Evolutionary conservation across 2,113 vertebrate species (phyloP), one percentile per base, ranked within the genome.

Genomic region (Barnardius zonarius): DNA sequence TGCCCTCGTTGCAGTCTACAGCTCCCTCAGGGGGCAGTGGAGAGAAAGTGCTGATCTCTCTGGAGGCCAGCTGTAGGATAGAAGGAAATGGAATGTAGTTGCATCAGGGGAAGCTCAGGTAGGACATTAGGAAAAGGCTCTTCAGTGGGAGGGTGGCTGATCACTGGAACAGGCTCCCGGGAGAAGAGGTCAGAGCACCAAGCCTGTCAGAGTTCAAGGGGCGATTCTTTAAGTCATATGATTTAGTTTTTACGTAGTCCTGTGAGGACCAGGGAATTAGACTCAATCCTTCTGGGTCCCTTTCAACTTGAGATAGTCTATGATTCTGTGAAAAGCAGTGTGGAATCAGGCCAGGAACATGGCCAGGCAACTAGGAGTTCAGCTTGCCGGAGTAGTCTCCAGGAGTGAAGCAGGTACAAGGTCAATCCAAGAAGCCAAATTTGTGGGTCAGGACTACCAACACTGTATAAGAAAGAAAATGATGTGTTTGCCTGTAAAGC

Each of bases 1-100:
- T 81, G 7, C 46, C 20, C 6, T 44, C 31, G 44, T 23, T 4
- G 2, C 11, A 24, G 39, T 25, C 20, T 64, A 24, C 6, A 41
- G 0, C 44, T 61, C 77, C 27, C 13, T 74, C 13, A 51, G 7
- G 2, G 15, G 10, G 5, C 16, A 85, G 27, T 1, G 1, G 39
- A 69, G 15, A 6, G 8, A 11, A 73, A 22, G 8, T 61, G 28
- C 43, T 69, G 31, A 63, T 68, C 12, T 86, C 8, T 67, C 30
- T 44, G 33, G 5, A 69, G 17, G 48, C 11, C 7, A 48, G 37
- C 3, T 4, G 63, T 1, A 54, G 27, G 30, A 22, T 9, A 24
- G 0, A 3, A 64, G 9, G 35, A 82, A 37, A 74, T 41, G 25
- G 22, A 74, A 59, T 61, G n/a, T 33, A 61, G 2, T 6, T 73